These are phyloP conservation scores for Hymenopus coronatus DNA, from an alignment of 2,888 invertebrate species.

Conservation along the genomic window DNA sequence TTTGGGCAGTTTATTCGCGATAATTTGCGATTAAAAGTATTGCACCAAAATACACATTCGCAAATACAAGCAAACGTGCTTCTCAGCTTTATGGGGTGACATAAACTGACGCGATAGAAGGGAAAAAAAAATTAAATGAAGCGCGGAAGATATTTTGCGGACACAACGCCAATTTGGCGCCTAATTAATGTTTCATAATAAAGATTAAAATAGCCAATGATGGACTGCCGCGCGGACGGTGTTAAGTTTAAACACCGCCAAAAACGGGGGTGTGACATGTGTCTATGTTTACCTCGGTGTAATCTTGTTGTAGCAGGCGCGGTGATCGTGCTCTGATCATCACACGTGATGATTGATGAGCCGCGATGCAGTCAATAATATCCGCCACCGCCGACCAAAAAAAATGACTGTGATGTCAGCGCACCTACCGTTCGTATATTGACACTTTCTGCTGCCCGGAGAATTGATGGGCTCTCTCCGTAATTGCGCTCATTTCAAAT, in stretches of 20 bases:
- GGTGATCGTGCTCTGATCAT: constrained; percentile 3
- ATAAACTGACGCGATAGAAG: background rate
- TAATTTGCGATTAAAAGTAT: background rate
- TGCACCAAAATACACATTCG: background rate
- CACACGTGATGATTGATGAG: background rate
- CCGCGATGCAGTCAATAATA: background rate
- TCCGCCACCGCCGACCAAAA: background rate
- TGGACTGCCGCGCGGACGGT: background rate
- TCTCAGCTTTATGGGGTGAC: background rate
- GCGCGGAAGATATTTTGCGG: background rate
- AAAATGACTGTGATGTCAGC: background rate
- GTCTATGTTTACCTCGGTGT: background rate
- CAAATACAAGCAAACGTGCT: background rate
- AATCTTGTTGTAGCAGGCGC: constrained; percentile 3
- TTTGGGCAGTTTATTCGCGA: background rate
- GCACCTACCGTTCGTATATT: background rate
- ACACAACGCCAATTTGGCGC: too few relatives aligned
- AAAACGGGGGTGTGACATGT: background rate
- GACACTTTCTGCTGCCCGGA: background rate
- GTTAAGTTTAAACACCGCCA: background rate
- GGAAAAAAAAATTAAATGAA: background rate
- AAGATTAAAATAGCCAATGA: background rate
- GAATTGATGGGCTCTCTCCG: background rate
- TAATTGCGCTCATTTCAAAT: background rate
- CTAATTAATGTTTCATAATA: background rate